Percentiles rank a stretch among this genome's conserved stretches.
phyloP scores from a whole-genome alignment of 2,888 invertebrate species.

The Zygothrica quintamaculata region DNA sequence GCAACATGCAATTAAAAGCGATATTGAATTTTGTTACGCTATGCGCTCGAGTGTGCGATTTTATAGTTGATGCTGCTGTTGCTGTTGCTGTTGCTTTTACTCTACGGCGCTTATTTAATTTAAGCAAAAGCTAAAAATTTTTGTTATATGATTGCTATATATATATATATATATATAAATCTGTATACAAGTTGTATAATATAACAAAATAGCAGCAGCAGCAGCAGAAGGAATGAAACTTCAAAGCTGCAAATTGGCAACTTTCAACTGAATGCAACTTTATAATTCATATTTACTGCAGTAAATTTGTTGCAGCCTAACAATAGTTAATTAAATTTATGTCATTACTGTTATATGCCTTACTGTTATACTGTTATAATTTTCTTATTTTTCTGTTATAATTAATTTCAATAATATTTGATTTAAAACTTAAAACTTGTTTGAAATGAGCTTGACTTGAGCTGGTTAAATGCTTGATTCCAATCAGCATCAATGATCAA shows the following conservation, averaged over 20 bases:
- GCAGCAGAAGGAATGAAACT: constrained; percentile 13
- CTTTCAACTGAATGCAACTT: background rate
- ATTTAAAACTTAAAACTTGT: background rate
- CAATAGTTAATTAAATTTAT: too few relatives aligned
- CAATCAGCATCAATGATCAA: constrained; percentile 60
- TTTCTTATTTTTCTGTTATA: too few relatives aligned
- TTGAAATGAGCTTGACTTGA: constrained; percentile 26
- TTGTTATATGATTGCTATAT: constrained; percentile 69
- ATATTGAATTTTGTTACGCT: constrained; percentile 80
- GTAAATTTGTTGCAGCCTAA: too few relatives aligned
- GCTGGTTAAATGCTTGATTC: constrained; percentile 21
- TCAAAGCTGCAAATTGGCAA: constrained; percentile 2
- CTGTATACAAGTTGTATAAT: constrained; percentile 65
- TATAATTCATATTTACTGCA: too few relatives aligned
- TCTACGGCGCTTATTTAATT: constrained; percentile 75
- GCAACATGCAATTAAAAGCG: constrained; percentile 80
- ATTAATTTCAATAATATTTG: background rate
- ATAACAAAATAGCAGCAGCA: constrained; percentile 20
- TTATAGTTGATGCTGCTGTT: constrained; percentile 39
- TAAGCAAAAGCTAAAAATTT: constrained; percentile 74
- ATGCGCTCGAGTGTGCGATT: constrained; percentile 72
- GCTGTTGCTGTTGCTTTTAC: constrained; percentile 31
- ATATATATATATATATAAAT: too few relatives aligned
- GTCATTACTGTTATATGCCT: too few relatives aligned
- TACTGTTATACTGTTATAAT: too few relatives aligned